phyloP scores from a whole-genome alignment of 2,888 invertebrate species.

The Seira musarum region DNA sequence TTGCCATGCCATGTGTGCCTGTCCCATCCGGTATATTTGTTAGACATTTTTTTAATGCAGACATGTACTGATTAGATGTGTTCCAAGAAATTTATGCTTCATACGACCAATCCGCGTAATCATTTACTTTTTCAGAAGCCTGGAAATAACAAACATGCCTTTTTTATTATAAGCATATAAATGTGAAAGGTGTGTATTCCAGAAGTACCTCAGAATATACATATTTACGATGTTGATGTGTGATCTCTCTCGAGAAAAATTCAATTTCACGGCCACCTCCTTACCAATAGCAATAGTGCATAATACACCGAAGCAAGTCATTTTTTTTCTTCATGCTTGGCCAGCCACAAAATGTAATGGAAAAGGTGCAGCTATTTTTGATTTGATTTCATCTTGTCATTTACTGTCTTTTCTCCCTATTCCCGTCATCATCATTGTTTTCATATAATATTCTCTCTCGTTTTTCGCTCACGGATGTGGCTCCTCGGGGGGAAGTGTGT shows the following conservation, averaged over 20 bases:
- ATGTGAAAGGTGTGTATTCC: neutral
- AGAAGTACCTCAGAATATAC: neutral
- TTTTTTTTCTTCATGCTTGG: slow-evolving; percentile 19
- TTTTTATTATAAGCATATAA: neutral
- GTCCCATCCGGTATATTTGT: no score
- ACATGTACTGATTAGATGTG: neutral
- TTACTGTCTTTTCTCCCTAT: neutral
- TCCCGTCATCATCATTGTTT: slow-evolving; percentile 7
- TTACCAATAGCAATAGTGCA: neutral
- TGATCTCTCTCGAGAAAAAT: neutral
- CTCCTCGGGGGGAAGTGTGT: neutral
- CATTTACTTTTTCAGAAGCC: neutral
- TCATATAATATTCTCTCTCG: slow-evolving; percentile 6
- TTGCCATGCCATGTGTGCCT: no score
- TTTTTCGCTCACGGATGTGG: neutral
- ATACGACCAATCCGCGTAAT: neutral
- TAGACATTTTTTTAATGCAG: no score
- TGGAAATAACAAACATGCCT: neutral
- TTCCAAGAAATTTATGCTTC: neutral
- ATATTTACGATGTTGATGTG: neutral
- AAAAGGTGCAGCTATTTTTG: neutral
- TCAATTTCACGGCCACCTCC: slow-evolving; percentile 39
- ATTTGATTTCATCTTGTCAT: neutral
- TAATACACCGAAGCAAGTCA: neutral
- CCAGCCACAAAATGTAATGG: neutral